phyloP scores from a whole-genome alignment of 2,797 vertebrate genomes.

The Liasis olivaceus region DNA sequence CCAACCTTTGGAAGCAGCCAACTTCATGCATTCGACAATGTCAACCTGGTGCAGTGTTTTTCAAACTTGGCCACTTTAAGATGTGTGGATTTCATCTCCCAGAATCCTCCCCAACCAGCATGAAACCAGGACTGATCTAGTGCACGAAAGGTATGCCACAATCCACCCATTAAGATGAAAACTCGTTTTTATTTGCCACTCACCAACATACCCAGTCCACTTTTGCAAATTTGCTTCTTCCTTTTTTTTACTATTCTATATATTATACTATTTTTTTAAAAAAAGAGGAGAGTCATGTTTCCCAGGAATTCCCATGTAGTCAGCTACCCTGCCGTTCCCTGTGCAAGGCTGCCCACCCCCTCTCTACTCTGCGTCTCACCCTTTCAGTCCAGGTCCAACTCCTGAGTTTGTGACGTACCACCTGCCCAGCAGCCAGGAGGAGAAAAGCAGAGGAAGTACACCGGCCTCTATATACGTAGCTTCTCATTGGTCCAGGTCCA shows the following conservation, averaged over 20 bases:
- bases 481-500: neutral
- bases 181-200: neutral
- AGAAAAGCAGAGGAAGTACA: rapidly evolving
- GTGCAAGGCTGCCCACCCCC: neutral
- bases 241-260: neutral
- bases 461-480: neutral
- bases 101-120: too few species aligned
- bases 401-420: neutral
- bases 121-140: neutral
- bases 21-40: neutral
- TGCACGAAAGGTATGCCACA: neutral
- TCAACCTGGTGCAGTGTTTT: too few species aligned
- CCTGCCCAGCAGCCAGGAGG: neutral
- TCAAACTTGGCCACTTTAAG: too few species aligned
- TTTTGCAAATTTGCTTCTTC: neutral
- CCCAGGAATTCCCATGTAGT: neutral
- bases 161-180: neutral
- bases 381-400: neutral
- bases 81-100: too few species aligned
- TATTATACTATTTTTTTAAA: too few species aligned
- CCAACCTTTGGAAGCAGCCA: neutral
- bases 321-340: neutral
- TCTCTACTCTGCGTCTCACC: neutral
- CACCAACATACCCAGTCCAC: neutral
- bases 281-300: neutral